These are phyloP conservation scores for Mizuhopecten yessoensis DNA, from an alignment of 1,140 invertebrate species.

Conservation along the genomic window DNA sequence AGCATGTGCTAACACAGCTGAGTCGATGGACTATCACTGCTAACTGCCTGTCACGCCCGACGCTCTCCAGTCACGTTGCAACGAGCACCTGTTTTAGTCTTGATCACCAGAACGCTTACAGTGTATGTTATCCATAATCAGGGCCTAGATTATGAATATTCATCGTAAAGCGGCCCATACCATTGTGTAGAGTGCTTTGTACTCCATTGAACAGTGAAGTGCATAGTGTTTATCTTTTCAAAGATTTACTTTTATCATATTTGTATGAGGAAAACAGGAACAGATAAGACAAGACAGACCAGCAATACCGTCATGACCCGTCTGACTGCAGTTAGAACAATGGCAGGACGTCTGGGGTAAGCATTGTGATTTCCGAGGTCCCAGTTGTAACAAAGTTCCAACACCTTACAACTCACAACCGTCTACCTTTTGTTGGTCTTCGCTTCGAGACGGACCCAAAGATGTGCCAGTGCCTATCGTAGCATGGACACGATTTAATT, in stretches of 20 bases:
- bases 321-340: conserved; percentile 26
- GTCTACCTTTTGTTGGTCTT: conserved; percentile 1
- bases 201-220: conserved; percentile 33
- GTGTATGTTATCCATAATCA: conserved; percentile 19
- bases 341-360: conserved; percentile 28
- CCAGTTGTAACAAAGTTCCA: conserved; percentile 33
- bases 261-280: conserved; percentile 39
- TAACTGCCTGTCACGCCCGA: conserved; percentile 18
- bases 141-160: conserved; percentile 38
- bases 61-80: conserved; percentile 20
- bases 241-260: conserved; percentile 36
- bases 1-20: conserved; percentile 29
- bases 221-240: conserved; percentile 39
- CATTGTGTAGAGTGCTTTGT: conserved; percentile 38
- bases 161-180: conserved; percentile 21
- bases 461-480: not conserved
- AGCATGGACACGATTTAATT: not conserved
- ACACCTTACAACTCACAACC: conserved; percentile 31
- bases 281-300: conserved; percentile 11
- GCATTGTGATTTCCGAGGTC: conserved; percentile 31
- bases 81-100: conserved; percentile 37
- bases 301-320: not conserved
- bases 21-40: conserved; percentile 31
- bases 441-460: not conserved
- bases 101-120: conserved; percentile 32